Evolutionary conservation across 2,888 invertebrate species (phyloP).

Genomic region (Drosophila mimetica): DNA sequence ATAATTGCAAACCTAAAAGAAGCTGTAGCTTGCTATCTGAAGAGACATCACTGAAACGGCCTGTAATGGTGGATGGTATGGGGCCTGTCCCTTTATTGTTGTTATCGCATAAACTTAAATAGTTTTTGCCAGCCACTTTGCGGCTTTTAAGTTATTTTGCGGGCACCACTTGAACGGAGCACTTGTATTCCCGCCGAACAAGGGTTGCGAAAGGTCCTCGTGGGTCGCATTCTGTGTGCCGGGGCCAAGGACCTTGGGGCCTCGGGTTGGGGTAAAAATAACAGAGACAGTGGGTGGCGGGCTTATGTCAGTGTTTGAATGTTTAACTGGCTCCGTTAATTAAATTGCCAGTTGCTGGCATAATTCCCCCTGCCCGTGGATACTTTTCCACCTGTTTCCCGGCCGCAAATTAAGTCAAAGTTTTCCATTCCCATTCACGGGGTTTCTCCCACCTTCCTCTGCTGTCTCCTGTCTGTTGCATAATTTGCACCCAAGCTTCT

Average conservation of each 20-base stretch:
- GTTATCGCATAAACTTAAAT: constrained; percentile 79
- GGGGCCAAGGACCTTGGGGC: constrained; percentile 32
- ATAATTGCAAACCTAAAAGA: background rate
- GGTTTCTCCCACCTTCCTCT: constrained; percentile 4
- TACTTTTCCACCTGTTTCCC: constrained; percentile 30
- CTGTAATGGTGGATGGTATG: background rate
- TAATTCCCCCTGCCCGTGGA: background rate
- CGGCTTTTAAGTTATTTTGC: constrained; percentile 79
- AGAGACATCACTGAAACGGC: constrained; percentile 9
- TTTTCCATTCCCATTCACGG: constrained; percentile 43
- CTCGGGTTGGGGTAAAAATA: constrained; percentile 11
- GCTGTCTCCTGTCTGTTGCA: constrained; percentile 48
- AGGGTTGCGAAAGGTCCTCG: constrained; percentile 28
- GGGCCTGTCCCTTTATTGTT: constrained; percentile 59
- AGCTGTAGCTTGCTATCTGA: background rate
- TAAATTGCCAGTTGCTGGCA: constrained; percentile 50
- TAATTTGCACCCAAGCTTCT: constrained; percentile 56
- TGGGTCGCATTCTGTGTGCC: constrained; percentile 17
- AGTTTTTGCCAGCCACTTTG: constrained; percentile 80
- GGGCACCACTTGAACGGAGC: constrained; percentile 66
- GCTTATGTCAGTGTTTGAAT: constrained; percentile 45
- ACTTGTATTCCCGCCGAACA: constrained; percentile 18
- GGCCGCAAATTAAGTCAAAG: constrained; percentile 55
- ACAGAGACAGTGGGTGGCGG: constrained; percentile 23
- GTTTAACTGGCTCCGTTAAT: constrained; percentile 58